Conservation (phyloP, 2,888 invertebrate genomes). For the Tolmerus cingulatus region DNA sequence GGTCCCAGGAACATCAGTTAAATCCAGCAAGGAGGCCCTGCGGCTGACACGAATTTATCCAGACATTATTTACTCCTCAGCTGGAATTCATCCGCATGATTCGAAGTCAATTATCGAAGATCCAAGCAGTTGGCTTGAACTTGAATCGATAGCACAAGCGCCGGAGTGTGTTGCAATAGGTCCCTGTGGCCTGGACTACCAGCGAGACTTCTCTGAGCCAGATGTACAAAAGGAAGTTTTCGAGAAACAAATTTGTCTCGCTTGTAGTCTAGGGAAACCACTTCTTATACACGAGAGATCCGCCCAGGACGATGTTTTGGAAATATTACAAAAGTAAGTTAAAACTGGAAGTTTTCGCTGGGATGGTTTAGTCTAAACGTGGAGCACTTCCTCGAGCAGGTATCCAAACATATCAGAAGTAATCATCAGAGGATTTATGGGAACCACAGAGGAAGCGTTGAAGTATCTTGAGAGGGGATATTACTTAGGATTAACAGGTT, state of each 20-base stretch:
- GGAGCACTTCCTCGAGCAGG: slow-evolving; percentile 51
- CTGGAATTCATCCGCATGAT: slow-evolving; percentile 93
- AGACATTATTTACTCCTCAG: slow-evolving; percentile 88
- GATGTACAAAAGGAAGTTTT: slow-evolving; percentile 86
- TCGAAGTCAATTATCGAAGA: slow-evolving; percentile 83
- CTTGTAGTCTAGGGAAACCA: slow-evolving; percentile 86
- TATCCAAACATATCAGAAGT: slow-evolving; percentile 74
- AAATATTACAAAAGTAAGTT: slow-evolving; percentile 68
- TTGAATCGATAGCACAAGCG: slow-evolving; percentile 78
- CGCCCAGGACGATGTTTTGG: slow-evolving; percentile 84
- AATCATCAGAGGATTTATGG: slow-evolving; percentile 91
- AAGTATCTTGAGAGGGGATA: slow-evolving; percentile 85
- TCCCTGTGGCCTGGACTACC: slow-evolving; percentile 94
- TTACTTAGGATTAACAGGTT: slow-evolving; percentile 84
- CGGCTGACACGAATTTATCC: slow-evolving; percentile 89
- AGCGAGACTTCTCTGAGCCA: slow-evolving; percentile 92
- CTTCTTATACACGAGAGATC: slow-evolving; percentile 91
- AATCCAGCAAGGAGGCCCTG: slow-evolving; percentile 89
- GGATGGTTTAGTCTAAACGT: not conserved
- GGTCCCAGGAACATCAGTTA: slow-evolving; percentile 90
- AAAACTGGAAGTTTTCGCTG: slow-evolving; percentile 32
- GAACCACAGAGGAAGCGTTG: slow-evolving; percentile 83
- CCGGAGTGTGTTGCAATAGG: slow-evolving; percentile 93
- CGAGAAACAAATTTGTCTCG: slow-evolving; percentile 85
- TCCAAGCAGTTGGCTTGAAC: slow-evolving; percentile 77